Base-by-base conservation (phyloP, 2,113 vertebrate genomes). In the Camarhynchus parvulus region DNA sequence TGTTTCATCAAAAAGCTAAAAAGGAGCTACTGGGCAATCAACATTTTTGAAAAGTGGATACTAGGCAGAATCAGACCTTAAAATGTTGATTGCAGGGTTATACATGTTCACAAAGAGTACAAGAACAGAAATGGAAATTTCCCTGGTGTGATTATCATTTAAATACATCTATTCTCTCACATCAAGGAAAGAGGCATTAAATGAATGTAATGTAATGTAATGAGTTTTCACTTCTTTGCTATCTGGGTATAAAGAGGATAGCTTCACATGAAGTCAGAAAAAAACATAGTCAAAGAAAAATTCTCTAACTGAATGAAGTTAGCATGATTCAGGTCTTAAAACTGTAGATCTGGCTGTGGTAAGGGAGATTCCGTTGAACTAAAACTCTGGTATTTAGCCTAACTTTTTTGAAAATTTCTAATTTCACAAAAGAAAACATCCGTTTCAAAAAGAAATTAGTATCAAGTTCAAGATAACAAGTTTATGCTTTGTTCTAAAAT, bases 1-100 rank as follows among this genome's bases (percentile, higher is more conserved):
- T 35, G 28, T 83, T 92, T 94, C 56, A 86, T 97, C 90, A 96
- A 37, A 49, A 77, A 83, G 44, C 61, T 86, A 58, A 80, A 78
- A 77, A 91, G 50, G 24, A 83, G n/a, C 12, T 87, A 83, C 79
- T 81, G 92, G 85, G 85, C 85, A 96, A 96, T 94, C 92, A 94
- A 47, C 47, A 58, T 46, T 91, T 79, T 92, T 88, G n/a, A 72
- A 93, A 92, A 89, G 76, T 95, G 61, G 64, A 33, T 95, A 33
- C 50, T 39, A 70, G 49, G 42, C 83, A 96, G 73, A 89, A 78
- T 7, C 35, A 87, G 42, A 92, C 78, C 41, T 90, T 76, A 90
- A 93, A 95, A 92, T 82, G 87, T 86, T 96, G 93, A 94, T 96
- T 96, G 47, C 87, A 75, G 52, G 25, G 68, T 83, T 95, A 64